phyloP scores from a whole-genome alignment of 2,888 invertebrate species.

The Chelonus formosanus region DNA sequence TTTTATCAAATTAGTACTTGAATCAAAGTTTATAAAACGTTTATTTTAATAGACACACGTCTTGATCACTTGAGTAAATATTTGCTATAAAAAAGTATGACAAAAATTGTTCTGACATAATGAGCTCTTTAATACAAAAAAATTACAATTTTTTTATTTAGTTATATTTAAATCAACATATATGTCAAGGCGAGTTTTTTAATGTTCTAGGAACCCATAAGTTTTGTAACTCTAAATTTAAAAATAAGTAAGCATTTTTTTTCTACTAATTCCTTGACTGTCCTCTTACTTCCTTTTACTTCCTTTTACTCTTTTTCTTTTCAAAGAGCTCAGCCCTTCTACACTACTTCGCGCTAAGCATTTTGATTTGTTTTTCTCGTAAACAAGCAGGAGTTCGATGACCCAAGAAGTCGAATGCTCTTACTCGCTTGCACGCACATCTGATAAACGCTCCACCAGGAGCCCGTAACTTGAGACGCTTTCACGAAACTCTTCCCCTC shows the following conservation, averaged over 20 bases:
- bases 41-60: no score
- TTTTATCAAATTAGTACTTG: no score
- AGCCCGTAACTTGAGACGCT: background rate
- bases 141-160: no score
- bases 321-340: slow-evolving; percentile 11
- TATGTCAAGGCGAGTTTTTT: slow-evolving; percentile 5
- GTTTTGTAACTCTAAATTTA: background rate
- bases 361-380: slow-evolving; percentile 27
- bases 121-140: no score
- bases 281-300: background rate
- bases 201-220: slow-evolving; percentile 8
- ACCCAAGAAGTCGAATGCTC: slow-evolving; percentile 8
- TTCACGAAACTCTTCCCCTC: slow-evolving; percentile 8
- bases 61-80: no score
- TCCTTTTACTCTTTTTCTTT: background rate
- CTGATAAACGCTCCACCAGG: background rate
- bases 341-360: slow-evolving; percentile 5
- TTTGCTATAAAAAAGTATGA: no score
- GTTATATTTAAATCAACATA: background rate
- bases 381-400: slow-evolving; percentile 20
- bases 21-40: no score
- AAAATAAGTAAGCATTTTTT: background rate
- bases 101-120: no score
- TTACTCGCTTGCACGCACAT: background rate
- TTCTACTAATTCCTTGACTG: slow-evolving; percentile 2